A percentile compares a stretch with the other conserved stretches of the same genome.
Evolutionary conservation across 2,888 invertebrate species (phyloP).

Genomic region (Frankliniella fusca): DNA sequence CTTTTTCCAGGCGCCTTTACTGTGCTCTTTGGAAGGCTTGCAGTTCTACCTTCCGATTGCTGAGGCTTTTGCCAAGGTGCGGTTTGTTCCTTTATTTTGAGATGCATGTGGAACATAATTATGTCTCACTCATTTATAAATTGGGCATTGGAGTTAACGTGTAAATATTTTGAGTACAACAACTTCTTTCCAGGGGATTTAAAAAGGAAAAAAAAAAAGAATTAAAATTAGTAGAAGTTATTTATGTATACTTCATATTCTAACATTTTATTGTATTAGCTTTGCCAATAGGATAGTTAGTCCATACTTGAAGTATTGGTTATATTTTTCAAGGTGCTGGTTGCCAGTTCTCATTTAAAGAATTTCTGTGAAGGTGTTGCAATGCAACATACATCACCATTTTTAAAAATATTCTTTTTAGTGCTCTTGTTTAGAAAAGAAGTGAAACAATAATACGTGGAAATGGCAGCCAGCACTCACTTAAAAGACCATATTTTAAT

Average conservation of each 20-base stretch:
- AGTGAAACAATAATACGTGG: background rate
- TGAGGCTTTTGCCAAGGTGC: slow-evolving; percentile 30
- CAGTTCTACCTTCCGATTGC: slow-evolving; percentile 32
- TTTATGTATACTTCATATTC: background rate
- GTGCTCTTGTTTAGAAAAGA: too few species aligned
- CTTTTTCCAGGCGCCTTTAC: slow-evolving; percentile 31
- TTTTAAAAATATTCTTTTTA: too few species aligned
- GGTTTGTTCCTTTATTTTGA: slow-evolving; percentile 9
- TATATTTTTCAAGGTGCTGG: too few species aligned
- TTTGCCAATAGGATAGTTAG: background rate
- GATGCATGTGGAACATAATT: background rate
- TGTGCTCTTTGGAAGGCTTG: slow-evolving; percentile 30
- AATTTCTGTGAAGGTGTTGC: too few species aligned
- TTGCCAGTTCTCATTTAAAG: too few species aligned
- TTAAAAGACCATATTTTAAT: background rate
- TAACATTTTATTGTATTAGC: background rate
- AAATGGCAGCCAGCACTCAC: background rate
- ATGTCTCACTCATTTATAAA: background rate
- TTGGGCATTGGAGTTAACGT: too few species aligned
- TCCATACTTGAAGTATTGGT: too few species aligned
- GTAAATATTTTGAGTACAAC: background rate
- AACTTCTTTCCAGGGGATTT: background rate
- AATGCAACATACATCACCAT: too few species aligned
- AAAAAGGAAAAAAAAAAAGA: background rate
- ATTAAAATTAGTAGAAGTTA: background rate